Evolutionary conservation across 2,888 invertebrate species (phyloP).

Genomic region (Pollenia griseotomentosa): DNA sequence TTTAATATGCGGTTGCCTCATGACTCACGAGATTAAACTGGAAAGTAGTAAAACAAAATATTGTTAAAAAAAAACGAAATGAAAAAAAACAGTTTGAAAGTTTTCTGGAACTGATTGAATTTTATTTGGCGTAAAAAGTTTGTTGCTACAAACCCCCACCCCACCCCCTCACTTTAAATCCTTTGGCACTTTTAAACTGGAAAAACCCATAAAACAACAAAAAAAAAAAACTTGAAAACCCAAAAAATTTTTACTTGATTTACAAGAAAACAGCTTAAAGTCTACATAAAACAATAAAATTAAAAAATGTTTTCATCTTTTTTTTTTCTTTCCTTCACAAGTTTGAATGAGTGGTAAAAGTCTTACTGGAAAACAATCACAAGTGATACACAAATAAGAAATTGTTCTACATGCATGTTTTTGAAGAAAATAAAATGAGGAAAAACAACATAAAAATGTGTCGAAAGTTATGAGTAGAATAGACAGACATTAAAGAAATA

Average conservation of each 20-base stretch:
- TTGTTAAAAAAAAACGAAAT: neutral
- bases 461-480: slow-evolving; percentile 43
- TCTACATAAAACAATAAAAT: slow-evolving; percentile 60
- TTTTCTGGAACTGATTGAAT: slow-evolving; percentile 73
- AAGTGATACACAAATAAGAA: slow-evolving; percentile 62
- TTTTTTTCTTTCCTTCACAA: slow-evolving; percentile 5
- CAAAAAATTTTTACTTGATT: slow-evolving; percentile 56
- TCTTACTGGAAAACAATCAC: slow-evolving; percentile 24
- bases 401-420: slow-evolving; percentile 52
- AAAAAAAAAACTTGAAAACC: slow-evolving; percentile 8
- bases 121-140: slow-evolving; percentile 70
- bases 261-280: slow-evolving; percentile 60
- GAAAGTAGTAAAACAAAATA: slow-evolving; percentile 45
- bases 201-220: slow-evolving; percentile 20
- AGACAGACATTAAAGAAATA: slow-evolving; percentile 23
- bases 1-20: slow-evolving; percentile 64
- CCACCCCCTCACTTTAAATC: neutral
- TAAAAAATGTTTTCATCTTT: slow-evolving; percentile 22
- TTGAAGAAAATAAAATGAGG: neutral
- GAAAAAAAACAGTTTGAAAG: slow-evolving; percentile 63
- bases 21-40: slow-evolving; percentile 68
- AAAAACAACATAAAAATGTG: slow-evolving; percentile 17
- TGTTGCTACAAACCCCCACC: slow-evolving; percentile 24
- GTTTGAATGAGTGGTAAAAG: slow-evolving; percentile 19
- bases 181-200: neutral